phyloP scores from a whole-genome alignment of 2,797 vertebrate genomes.

The Onychomys torridus region DNA sequence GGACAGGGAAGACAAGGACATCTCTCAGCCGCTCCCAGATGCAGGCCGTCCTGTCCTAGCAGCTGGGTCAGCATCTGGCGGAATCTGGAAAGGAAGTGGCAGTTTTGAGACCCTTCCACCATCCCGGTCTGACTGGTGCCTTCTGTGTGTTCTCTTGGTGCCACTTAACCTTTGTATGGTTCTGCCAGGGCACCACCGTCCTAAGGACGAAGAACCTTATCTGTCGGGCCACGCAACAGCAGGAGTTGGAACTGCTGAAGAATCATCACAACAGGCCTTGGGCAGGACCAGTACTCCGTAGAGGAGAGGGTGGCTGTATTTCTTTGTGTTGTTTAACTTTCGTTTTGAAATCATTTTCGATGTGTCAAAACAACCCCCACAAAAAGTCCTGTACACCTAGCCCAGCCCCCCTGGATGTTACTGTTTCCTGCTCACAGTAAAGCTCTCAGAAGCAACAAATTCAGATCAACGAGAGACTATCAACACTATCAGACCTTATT shows the following conservation, averaged over 20 bases:
- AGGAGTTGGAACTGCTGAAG: not conserved
- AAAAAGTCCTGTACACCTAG: not conserved
- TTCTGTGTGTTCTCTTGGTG: not conserved
- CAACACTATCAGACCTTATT: not conserved
- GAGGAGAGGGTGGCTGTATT: not conserved
- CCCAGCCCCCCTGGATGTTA: not conserved
- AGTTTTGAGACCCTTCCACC: not conserved
- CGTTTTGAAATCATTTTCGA: slow-evolving; percentile 9
- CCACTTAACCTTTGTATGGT: not conserved
- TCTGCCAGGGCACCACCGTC: not conserved
- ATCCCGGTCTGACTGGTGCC: not conserved
- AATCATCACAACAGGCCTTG: not conserved
- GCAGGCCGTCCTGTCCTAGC: not conserved
- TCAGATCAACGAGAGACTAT: not conserved
- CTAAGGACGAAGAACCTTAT: not conserved
- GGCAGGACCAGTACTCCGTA: too few relatives aligned
- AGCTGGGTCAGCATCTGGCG: not conserved
- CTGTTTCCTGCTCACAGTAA: not conserved
- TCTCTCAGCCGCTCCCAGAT: not conserved
- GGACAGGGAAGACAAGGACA: not conserved
- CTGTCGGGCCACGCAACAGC: not conserved
- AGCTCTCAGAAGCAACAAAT: not conserved
- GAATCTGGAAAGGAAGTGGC: slow-evolving; percentile 5
- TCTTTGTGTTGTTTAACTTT: slow-evolving; percentile 31
- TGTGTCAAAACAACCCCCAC: not conserved